Conservation (phyloP, 2,113 vertebrate genomes). For the Cyphomyrus discorhynchus region DNA sequence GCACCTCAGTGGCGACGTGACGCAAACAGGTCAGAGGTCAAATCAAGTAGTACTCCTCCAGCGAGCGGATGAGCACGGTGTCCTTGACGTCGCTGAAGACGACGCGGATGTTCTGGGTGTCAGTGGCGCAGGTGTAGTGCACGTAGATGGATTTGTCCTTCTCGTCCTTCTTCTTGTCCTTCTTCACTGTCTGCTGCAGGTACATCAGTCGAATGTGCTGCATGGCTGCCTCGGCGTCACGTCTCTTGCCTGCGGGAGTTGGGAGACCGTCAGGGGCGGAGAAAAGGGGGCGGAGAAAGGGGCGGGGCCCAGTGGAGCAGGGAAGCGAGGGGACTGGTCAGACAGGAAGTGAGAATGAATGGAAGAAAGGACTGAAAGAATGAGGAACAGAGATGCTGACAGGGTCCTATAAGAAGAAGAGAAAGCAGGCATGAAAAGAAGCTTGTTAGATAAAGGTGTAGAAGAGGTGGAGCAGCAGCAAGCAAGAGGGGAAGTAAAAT, state of each 20-base stretch:
- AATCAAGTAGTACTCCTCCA: constrained; percentile 61
- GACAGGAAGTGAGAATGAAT: not conserved
- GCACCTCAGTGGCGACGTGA: constrained; percentile 63
- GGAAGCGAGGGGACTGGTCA: not conserved
- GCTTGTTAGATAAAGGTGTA: not conserved
- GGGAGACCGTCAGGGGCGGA: not conserved
- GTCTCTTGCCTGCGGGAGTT: constrained; percentile 55
- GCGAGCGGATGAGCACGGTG: constrained; percentile 65
- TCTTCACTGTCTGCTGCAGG: constrained; percentile 48
- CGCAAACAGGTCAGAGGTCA: constrained; percentile 53
- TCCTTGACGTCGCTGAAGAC: constrained; percentile 79
- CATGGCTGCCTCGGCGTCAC: constrained; percentile 59
- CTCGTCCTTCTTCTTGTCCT: constrained; percentile 24
- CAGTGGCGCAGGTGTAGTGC: constrained; percentile 82
- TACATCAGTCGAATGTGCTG: constrained; percentile 68
- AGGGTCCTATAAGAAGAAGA: not conserved
- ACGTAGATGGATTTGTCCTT: constrained; percentile 60
- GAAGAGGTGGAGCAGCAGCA: not conserved
- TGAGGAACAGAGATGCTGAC: not conserved
- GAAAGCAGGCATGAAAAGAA: not conserved
- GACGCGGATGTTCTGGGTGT: constrained; percentile 76
- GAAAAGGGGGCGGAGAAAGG: not conserved
- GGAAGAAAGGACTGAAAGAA: not conserved
- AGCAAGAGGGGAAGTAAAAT: not conserved
- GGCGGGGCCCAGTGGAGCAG: not conserved